Evolutionary conservation across 2,113 vertebrate species (phyloP).

Genomic region (Carassius carassius): DNA sequence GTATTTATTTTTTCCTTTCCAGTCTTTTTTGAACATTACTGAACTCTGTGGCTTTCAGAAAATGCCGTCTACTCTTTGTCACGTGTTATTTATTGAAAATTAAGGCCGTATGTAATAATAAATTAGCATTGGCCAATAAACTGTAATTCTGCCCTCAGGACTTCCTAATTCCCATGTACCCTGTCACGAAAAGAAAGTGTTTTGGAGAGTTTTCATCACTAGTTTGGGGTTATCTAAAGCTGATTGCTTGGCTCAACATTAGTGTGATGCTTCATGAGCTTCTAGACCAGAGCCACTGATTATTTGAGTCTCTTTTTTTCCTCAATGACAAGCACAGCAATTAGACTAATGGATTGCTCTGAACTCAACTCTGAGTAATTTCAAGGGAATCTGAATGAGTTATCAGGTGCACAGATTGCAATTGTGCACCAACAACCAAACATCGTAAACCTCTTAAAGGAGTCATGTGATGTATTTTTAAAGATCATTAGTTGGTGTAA

Average conservation of each 20-base stretch:
- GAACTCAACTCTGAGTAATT: neutral
- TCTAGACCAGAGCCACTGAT: neutral
- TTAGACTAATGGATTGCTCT: neutral
- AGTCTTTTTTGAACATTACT: too few relatives aligned
- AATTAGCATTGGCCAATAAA: constrained; percentile 14
- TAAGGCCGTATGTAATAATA: neutral
- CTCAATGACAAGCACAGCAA: constrained; percentile 4
- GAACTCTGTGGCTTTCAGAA: too few relatives aligned
- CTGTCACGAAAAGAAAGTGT: neutral
- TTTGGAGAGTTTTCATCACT: neutral
- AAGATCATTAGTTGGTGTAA: too few relatives aligned
- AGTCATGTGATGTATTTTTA: too few relatives aligned
- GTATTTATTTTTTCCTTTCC: too few relatives aligned
- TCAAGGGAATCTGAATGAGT: neutral
- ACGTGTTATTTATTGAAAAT: neutral
- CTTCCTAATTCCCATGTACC: neutral
- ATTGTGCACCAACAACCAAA: constrained; percentile 13
- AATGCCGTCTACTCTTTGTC: neutral
- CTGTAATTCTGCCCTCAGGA: constrained; percentile 1
- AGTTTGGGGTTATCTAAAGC: neutral
- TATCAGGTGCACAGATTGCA: neutral
- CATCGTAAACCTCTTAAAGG: neutral
- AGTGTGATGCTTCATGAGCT: neutral
- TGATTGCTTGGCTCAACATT: neutral
- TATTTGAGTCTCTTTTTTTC: neutral